Percentiles rank a stretch among this genome's conserved stretches.
phyloP scores from a whole-genome alignment of 2,113 vertebrate genomes.

The Pelmatolapia mariae region DNA sequence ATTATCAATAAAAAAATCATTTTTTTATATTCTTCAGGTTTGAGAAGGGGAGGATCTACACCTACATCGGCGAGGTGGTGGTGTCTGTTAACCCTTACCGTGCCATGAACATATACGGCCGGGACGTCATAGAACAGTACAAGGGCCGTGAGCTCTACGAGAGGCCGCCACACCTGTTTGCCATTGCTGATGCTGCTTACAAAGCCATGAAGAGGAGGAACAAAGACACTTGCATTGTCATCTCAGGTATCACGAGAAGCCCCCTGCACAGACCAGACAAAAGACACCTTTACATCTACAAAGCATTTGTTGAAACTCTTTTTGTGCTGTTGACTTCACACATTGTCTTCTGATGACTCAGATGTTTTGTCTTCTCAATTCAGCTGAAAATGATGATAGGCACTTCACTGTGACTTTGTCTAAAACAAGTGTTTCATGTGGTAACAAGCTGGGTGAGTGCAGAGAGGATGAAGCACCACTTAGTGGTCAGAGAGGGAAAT shows the following conservation, averaged over 20 bases:
- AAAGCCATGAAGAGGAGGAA: conserved; percentile 98
- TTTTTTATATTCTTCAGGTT: conserved; percentile 73
- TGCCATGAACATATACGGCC: conserved; percentile 90
- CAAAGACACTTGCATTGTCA: conserved; percentile 97
- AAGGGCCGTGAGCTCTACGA: conserved; percentile 92
- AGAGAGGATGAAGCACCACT: conserved; percentile 42
- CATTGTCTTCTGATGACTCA: not conserved
- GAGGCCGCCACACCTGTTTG: conserved; percentile 93
- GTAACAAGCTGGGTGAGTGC: conserved; percentile 6
- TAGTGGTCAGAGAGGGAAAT: conserved; percentile 50
- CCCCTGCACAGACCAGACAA: not conserved
- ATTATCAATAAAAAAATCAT: accelerated
- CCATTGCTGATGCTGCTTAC: conserved; percentile 94
- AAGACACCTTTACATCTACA: not conserved
- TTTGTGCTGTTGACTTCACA: not conserved
- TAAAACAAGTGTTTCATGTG: conserved; percentile 11
- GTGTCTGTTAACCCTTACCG: conserved; percentile 97
- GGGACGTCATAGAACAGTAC: conserved; percentile 89
- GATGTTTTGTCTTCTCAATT: not conserved
- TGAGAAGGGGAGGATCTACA: conserved; percentile 94
- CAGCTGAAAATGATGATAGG: not conserved
- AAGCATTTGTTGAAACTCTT: too few relatives aligned
- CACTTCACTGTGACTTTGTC: not conserved
- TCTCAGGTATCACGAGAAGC: conserved; percentile 81
- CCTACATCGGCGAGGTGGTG: conserved; percentile 94